Base-by-base conservation (phyloP, 2,797 vertebrate genomes). In the Leptoclinus maculatus region DNA sequence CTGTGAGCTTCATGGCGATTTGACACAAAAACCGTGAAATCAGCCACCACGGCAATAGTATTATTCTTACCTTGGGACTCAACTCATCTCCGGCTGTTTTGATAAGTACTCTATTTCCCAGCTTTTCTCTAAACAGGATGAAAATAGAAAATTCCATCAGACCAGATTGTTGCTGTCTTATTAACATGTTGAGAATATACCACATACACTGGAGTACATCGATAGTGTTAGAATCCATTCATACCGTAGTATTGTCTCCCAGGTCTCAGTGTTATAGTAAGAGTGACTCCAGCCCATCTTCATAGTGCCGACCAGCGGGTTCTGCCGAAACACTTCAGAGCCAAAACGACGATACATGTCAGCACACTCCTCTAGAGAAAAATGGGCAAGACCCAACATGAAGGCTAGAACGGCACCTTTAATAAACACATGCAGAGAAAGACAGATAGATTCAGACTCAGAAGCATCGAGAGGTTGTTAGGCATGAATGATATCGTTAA, bases 251-350 rank as follows among this genome's bases (percentile, higher is more conserved):
- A 96, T 92, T 43, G 5, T 75, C 86, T 96, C 95, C 95, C 95
- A 95, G 68, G 89, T 95, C 80, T 94, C 89, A 3, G 94, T 94
- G 88, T 87, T 91, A 66, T 96, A 96, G 83, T 95, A 96, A 12
- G 94, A 95, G 78, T 95, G 94, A 79, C 74, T 94, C 94, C 92
- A 95, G 77, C 94, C 95, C 95, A 95, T 95, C 79, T 96, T 94
- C 78, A 96, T 59, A 0, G 94, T 95, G 74, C 94, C 95, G 16
- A 95, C 92, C 64, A 95, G 84, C 0, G 80, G 93, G 76, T 95
- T 96, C 83, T 95, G 95, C 21, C 78, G 83, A 76, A 96, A 96
- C 38, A 96, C 94, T 29, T 95, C 94, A 3, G 93, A 91, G 57
- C 95, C 95, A 72, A 95, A 95, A 2, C 92, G 92, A 14, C 81